Conservation (phyloP, 2,797 vertebrate species). For the Tolypeutes matacus region DNA sequence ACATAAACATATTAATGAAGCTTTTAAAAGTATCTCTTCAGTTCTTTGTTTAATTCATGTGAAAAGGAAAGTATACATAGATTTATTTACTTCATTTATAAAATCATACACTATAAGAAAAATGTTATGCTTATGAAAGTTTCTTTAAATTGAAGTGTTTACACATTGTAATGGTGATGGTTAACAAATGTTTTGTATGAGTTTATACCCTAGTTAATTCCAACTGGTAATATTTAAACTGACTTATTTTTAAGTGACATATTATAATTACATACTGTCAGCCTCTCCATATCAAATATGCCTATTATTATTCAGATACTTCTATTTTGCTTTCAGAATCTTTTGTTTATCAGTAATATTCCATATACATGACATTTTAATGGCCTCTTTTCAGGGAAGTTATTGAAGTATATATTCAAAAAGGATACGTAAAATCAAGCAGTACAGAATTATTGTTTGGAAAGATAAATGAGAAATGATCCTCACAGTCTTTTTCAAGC, state of each 20-base stretch:
- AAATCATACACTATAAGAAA: neutral
- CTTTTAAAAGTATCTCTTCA: neutral
- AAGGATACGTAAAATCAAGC: slow-evolving; percentile 38
- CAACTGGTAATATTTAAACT: neutral
- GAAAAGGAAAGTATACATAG: neutral
- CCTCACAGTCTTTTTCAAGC: slow-evolving; percentile 50
- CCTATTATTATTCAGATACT: slow-evolving; percentile 38
- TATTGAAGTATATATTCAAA: slow-evolving; percentile 63
- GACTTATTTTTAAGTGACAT: neutral
- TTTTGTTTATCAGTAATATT: slow-evolving; percentile 66
- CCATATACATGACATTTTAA: slow-evolving; percentile 65
- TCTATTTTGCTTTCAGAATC: slow-evolving; percentile 63
- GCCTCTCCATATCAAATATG: neutral
- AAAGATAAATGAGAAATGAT: slow-evolving; percentile 73
- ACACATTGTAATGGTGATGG: neutral
- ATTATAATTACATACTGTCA: slow-evolving; percentile 37
- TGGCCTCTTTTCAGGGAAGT: slow-evolving; percentile 67
- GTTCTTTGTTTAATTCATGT: neutral
- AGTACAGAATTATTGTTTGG: slow-evolving; percentile 69
- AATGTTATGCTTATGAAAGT: neutral
- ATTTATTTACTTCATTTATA: neutral
- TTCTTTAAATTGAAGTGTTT: neutral
- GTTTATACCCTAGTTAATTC: neutral
- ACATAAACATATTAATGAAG: neutral
- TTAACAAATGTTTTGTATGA: neutral